Conservation (phyloP, 2,888 invertebrate species). For the Allygus modestus region DNA sequence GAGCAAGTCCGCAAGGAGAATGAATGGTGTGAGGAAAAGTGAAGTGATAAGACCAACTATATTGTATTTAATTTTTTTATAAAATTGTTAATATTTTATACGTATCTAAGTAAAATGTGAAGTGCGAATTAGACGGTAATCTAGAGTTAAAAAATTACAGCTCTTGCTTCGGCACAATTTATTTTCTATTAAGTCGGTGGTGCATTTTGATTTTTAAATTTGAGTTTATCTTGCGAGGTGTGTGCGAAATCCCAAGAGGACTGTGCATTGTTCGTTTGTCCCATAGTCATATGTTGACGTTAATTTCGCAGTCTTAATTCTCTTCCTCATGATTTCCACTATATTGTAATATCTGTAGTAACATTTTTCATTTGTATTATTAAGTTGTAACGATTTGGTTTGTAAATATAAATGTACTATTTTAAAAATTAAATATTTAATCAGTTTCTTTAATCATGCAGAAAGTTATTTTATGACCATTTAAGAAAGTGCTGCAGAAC, state of each 20-base stretch:
- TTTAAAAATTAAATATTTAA: conserved; percentile 13
- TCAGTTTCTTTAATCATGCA: conserved; percentile 13
- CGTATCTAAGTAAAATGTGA: background rate
- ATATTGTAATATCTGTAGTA: background rate
- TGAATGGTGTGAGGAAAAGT: conserved; percentile 96
- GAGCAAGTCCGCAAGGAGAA: conserved; percentile 98
- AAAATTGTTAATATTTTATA: conserved; percentile 31
- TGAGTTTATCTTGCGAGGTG: background rate
- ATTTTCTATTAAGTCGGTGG: background rate
- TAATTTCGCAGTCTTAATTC: background rate
- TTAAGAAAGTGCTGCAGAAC: too few relatives aligned
- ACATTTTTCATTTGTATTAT: background rate
- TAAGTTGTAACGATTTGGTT: background rate
- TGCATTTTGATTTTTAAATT: background rate
- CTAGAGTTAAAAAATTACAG: background rate
- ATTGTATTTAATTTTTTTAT: conserved; percentile 14
- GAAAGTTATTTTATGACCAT: too few relatives aligned
- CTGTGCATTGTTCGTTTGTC: background rate
- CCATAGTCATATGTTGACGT: too few relatives aligned
- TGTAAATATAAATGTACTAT: conserved; percentile 33
- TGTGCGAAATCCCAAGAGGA: background rate
- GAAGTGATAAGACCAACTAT: conserved; percentile 68
- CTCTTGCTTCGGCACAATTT: background rate
- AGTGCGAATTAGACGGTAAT: background rate
- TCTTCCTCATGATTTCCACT: background rate